Base-by-base conservation (phyloP, 2,113 vertebrate genomes). In the Micronycteris hirsuta region DNA sequence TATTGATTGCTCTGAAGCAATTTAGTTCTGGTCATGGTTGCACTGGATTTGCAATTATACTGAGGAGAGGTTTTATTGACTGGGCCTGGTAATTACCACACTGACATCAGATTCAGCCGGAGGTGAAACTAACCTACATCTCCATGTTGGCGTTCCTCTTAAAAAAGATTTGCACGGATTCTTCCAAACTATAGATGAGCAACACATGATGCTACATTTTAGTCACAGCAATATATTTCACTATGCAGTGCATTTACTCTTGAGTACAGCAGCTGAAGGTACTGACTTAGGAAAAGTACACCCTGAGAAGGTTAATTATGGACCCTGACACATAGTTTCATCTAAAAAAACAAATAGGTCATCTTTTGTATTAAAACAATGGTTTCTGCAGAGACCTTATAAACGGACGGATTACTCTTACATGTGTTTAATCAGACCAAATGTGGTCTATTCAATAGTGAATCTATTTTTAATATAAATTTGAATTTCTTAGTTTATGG, bases 21-120 rank as follows among this genome's bases (percentile, higher is more conserved):
- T 98, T 98, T 98, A 98, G 98, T 98, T 98, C 98, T 98, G 97
- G 98, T 98, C 98, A 98, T 98, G 98, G 98, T 96, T 98, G 98
- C 98, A 98, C 97, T 98, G 98, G 98, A 98, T 99, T 98, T 99
- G 98, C 98, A 99, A 98, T 99, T 98, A 99, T 98, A 98, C 97
- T 98, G 98, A 98, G 92, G 97, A 98, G 98, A 98, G 78, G 93
- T 97, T 98, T 98, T 99, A 98, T 99, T 98, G 98, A 99, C 98
- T 98, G 94, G 96, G 70, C 89, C 91, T 98, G 97, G 97, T 98
- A 98, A 98, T 98, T 98, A 98, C 97, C 97, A 98, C 92, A 86
- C 97, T 97, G 98, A 98, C 97, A 98, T 98, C 96, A 98, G 97
- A 98, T 98, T 98, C 97, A 98, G 88, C 93, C 94, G 56, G 87